Evolutionary conservation across 2,888 invertebrate species (phyloP).

Genomic region (Siphonodentalium dalli): DNA sequence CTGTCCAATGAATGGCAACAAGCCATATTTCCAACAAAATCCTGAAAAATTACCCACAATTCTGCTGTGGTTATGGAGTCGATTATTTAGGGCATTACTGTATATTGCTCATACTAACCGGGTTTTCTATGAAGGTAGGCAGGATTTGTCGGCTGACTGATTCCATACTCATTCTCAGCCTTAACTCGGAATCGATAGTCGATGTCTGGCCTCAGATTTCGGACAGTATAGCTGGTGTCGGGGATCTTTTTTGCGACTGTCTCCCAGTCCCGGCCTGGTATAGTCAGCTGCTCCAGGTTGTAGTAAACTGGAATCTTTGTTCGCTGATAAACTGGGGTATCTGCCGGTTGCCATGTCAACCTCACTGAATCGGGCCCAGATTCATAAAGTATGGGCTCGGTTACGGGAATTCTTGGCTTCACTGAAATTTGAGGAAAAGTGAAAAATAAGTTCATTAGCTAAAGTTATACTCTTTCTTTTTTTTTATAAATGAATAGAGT

Average conservation of each 20-base stretch:
- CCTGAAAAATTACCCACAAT: too few relatives aligned
- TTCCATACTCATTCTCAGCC: slow-evolving; percentile 94
- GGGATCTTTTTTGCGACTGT: slow-evolving; percentile 70
- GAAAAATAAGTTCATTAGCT: neutral
- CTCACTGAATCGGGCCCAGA: slow-evolving; percentile 42
- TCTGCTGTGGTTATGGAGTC: too few relatives aligned
- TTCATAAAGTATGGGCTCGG: slow-evolving; percentile 40
- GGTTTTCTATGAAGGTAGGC: slow-evolving; percentile 42
- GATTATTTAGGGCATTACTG: too few relatives aligned
- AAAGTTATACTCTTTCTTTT: too few relatives aligned
- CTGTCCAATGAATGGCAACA: too few relatives aligned
- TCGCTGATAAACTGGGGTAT: slow-evolving; percentile 42
- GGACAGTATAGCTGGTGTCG: slow-evolving; percentile 46
- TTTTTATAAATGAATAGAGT: too few relatives aligned
- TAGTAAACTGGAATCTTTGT: slow-evolving; percentile 43
- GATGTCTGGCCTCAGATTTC: slow-evolving; percentile 62
- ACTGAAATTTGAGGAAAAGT: slow-evolving; percentile 28
- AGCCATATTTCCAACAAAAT: too few relatives aligned
- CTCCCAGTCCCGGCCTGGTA: slow-evolving; percentile 46
- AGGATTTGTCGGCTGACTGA: slow-evolving; percentile 90
- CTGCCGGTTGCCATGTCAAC: slow-evolving; percentile 52
- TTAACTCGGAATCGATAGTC: slow-evolving; percentile 95
- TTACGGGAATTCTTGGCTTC: slow-evolving; percentile 40
- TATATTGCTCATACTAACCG: too few relatives aligned
- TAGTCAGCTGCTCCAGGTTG: slow-evolving; percentile 44